Base-by-base conservation (phyloP, 2,888 invertebrate genomes). In the Drosophila fulvimacula region DNA sequence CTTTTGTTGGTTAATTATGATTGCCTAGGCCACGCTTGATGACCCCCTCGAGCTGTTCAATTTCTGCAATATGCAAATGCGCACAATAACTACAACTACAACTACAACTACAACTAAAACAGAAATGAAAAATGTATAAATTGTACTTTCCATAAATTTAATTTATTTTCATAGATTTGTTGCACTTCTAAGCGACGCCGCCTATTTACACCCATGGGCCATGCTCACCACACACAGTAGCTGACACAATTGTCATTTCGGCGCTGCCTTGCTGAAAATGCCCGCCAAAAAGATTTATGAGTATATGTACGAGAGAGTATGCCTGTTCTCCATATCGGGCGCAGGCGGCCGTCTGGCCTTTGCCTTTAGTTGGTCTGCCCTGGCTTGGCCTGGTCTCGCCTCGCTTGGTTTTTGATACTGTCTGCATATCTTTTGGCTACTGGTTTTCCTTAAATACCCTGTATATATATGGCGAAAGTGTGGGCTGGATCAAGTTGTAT, bases 51-150 rank as follows among this genome's bases (percentile, higher is more conserved):
- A 91, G 92, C 91, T 89, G 92, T 89, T 91, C 87, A 90, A 90
- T 90, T 91, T 92, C 92, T 90, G 89, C 90, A 88, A 91, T 91
- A 92, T 92, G 92, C 87, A 91, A 92, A 92, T 92, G 92, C 84
- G 91, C 11, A 19, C 19, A 91, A 91, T 91, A 83, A 57, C 27
- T 30, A 30, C 27, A 30, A 30, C 27, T 30, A 27, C 36, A 75
- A 63, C 60, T 46, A 32, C 32, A 32, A 10, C 32, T 19, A 21
- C 42, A 63, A 57, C 48, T 32, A 6, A 56, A 39, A 60, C 46
- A 17, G 38, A 13, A 19, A 36, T 9, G 53, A 42, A 58, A 56
- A 34, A 4, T 21, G 13, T n/a, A 27, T 11, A 46, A 49, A 44
- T 17, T 51, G 58, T 10, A 30, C n/a, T 67, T 67, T 65, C 32